These are phyloP conservation scores for Lochmaea capreae DNA, from an alignment of 2,888 invertebrate genomes.

Conservation along the genomic window DNA sequence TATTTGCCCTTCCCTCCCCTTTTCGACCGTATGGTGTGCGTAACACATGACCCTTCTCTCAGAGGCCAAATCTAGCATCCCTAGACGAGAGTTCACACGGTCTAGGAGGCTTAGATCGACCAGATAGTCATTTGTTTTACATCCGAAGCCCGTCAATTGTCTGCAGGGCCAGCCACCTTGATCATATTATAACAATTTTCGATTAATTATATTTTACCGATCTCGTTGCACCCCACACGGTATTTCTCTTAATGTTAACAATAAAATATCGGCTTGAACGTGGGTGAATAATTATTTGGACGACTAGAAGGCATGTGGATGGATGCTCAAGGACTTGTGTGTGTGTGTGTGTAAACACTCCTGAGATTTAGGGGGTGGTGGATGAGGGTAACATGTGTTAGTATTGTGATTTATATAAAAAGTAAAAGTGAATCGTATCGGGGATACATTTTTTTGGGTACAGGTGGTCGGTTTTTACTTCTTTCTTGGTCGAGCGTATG, in stretches of 20 bases:
- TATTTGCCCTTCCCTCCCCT: constrained; percentile 24
- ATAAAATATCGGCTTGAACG: constrained; percentile 4
- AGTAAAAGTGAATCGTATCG: constrained; percentile 52
- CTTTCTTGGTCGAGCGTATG: constrained; percentile 37
- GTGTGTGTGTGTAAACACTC: constrained; percentile 52
- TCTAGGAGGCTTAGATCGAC: constrained; percentile 55
- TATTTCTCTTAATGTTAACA: constrained; percentile 16
- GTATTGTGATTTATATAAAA: constrained; percentile 52
- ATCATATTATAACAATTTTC: constrained; percentile 46
- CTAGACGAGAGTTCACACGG: constrained; percentile 59
- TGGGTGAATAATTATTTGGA: constrained; percentile 39
- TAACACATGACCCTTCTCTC: constrained; percentile 48
- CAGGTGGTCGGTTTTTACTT: constrained; percentile 52
- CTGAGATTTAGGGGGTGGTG: constrained; percentile 52
- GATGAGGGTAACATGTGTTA: constrained; percentile 54
- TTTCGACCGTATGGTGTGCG: constrained; percentile 41
- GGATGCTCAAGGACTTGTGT: constrained; percentile 41
- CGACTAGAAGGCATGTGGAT: constrained; percentile 48
- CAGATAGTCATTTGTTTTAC: constrained; percentile 57
- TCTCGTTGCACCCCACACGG: constrained; percentile 15
- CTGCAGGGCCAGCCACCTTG: constrained; percentile 43
- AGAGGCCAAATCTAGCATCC: constrained; percentile 50
- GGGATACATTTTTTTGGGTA: constrained; percentile 51
- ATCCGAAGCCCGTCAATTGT: constrained; percentile 45
- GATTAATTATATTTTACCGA: constrained; percentile 41